Evolutionary conservation across 2,113 vertebrate species (phyloP).

Genomic region (Nannospalax galili): DNA sequence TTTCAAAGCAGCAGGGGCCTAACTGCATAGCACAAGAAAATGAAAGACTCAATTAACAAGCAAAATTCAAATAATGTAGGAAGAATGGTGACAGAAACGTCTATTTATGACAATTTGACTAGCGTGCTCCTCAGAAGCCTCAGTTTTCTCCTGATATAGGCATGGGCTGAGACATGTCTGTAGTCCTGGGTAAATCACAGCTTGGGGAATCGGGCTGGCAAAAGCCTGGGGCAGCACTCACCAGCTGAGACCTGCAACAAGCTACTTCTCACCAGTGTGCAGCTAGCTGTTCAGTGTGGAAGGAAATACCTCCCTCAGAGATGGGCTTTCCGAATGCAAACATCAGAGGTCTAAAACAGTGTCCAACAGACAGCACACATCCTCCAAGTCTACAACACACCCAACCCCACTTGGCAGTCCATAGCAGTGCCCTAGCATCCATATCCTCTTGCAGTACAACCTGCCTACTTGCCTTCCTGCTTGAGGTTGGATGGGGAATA

Average conservation of each 20-base stretch:
- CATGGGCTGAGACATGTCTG: background rate
- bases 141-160: background rate
- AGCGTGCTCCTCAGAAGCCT: background rate
- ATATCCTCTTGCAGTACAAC: background rate
- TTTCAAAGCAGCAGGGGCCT: slow-evolving; percentile 73
- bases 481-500: background rate
- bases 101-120: background rate
- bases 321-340: background rate
- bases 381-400: background rate
- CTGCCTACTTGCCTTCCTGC: background rate
- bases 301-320: background rate
- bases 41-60: slow-evolving; percentile 71
- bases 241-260: background rate
- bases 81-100: slow-evolving; percentile 29
- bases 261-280: background rate
- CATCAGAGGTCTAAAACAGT: background rate
- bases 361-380: background rate
- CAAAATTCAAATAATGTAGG: slow-evolving; percentile 25
- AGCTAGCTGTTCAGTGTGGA: background rate
- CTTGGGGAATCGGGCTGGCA: background rate
- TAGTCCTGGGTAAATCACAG: background rate
- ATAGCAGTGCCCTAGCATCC: background rate
- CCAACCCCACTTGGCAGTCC: background rate
- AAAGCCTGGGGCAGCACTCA: background rate
- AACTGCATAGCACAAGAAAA: slow-evolving; percentile 49